These are phyloP conservation scores for Tethya wilhelma DNA, from an alignment of 37 sponge, comb jelly and placozoan species.

Conservation along the genomic window DNA sequence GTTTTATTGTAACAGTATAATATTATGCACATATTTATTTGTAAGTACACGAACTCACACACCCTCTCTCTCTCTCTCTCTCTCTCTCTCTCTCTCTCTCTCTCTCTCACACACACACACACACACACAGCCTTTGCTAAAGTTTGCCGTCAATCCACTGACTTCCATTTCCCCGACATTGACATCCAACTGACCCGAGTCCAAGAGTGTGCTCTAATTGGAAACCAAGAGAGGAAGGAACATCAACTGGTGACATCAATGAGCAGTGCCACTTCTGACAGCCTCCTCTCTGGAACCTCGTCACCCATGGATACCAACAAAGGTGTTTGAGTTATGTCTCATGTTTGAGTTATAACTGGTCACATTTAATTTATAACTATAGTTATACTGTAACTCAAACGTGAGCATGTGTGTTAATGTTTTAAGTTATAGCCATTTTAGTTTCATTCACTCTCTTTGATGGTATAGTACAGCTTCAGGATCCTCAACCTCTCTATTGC, in stretches of 20 bases:
- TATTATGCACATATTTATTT: no score
- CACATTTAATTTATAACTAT: no score
- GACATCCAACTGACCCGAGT: conserved; percentile 71
- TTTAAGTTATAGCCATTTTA: no score
- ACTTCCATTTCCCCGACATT: conserved; percentile 92
- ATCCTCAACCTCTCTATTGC: no score
- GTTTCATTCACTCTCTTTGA: no score
- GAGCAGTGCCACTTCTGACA: conserved; percentile 11
- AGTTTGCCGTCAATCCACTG: conserved; percentile 63
- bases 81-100: neutral
- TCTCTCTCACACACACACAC: neutral
- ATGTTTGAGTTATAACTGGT: no score
- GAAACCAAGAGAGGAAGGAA: neutral
- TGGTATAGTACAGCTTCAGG: no score
- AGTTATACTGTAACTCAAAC: no score
- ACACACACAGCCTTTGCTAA: conserved; percentile 25
- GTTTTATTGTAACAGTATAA: no score
- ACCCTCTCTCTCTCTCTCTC: neutral
- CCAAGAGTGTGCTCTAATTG: conserved; percentile 31
- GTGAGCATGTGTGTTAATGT: no score
- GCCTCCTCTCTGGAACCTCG: neutral
- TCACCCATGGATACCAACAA: no score
- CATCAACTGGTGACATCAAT: neutral
- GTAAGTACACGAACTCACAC: neutral
- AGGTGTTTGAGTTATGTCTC: no score